Evolutionary conservation across 1,140 invertebrate species (phyloP), one percentile per base, ranked within the genome.

Genomic region (Achatina immaculata): DNA sequence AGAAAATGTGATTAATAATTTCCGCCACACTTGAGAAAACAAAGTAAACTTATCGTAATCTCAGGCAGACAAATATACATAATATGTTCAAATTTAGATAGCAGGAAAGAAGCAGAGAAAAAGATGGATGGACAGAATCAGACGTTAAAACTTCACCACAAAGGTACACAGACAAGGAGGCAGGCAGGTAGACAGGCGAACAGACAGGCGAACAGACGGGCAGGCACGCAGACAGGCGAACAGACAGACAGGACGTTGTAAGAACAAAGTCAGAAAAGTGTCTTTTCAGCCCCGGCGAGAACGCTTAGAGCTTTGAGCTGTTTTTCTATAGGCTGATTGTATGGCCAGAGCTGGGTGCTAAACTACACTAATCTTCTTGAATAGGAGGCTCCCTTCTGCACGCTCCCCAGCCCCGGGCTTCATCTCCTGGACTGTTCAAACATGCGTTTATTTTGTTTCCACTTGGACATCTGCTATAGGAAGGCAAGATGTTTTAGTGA

Each of bases 401-500:
- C 51, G 3, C 51, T 55, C 51, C 51, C 6, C 14, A 21, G 14
- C 51, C 21, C 14, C n/a, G n/a, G n/a, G 2, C 51, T 24, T 55
- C 51, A 21, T 24, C 51, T 55, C n/a, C n/a, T 62, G 7, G 9
- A 62, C 58, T 62, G 58, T 31, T 62, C 58, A 62, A 62, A 62
- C 31, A 62, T 28, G 21, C 9, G 58, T 62, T 62, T 62, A 62
- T 62, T 62, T 28, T 62, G 58, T 62, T 62, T 31, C 28, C 58
- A 62, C 58, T 28, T 28, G 58, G 28, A 31, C 58, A 31, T 62
- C 58, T 31, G n/a, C 2, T n/a, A 62, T 9, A 9, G n/a, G 58
- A 16, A 21, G 58, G 58, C n/a, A 62, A 62, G n/a, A 2, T 62
- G 58, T 62, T 62, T 62, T 62, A 31, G 58, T 62, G n/a, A 62